A percentile compares a stretch with the other conserved stretches of the same genome.
phyloP scores from a whole-genome alignment of 2,113 vertebrate genomes.

The Limnothrissa miodon region DNA sequence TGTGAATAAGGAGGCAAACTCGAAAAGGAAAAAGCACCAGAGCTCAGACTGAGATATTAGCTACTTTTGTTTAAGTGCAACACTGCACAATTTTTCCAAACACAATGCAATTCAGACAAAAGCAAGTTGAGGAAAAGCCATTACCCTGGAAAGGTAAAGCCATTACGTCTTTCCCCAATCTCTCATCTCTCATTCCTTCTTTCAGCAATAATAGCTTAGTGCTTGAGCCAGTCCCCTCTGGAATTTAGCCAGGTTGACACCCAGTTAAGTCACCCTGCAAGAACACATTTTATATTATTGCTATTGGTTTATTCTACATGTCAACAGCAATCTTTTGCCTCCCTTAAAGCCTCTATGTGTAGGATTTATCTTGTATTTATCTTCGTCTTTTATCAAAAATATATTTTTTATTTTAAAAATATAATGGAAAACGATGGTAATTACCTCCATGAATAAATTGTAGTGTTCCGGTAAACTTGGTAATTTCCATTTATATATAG shows the following conservation, averaged over 20 bases:
- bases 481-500: too few relatives aligned
- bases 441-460: too few relatives aligned
- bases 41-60: not conserved
- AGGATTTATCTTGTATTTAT: too few relatives aligned
- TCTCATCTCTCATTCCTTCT: not conserved
- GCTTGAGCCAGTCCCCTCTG: not conserved
- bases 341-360: too few relatives aligned
- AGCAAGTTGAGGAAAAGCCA: slow-evolving; percentile 26
- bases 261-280: not conserved
- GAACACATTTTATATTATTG: not conserved
- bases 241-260: not conserved
- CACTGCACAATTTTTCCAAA: not conserved
- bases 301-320: slow-evolving; percentile 3
- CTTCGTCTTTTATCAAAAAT: too few relatives aligned
- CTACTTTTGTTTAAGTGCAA: not conserved
- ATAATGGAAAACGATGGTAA: too few relatives aligned
- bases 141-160: not conserved
- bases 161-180: not conserved
- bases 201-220: not conserved
- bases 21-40: not conserved
- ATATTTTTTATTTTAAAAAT: too few relatives aligned
- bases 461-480: too few relatives aligned
- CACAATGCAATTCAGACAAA: not conserved
- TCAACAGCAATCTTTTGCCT: not conserved
- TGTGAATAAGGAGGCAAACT: slow-evolving; percentile 22